Base-by-base conservation (phyloP, 1,140 invertebrate genomes). In the Paracyclopina nana region DNA sequence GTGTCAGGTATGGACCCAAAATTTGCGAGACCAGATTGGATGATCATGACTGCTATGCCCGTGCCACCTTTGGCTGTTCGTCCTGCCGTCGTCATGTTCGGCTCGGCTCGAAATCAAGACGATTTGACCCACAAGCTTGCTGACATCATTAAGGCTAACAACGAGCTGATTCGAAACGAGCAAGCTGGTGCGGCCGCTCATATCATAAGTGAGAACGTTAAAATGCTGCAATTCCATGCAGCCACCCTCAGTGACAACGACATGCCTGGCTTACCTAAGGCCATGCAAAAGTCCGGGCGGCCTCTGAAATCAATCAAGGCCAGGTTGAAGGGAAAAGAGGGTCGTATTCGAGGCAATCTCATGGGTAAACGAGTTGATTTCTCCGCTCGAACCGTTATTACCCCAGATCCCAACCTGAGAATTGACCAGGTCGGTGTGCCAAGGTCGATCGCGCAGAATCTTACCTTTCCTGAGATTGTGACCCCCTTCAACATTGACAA, bases 331-430 rank as follows among this genome's bases (percentile, higher is more conserved):
- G 73, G 74, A 26, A 99, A 99, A 66, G 92, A 98, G 77, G 95
- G 95, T 0, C 71, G 95, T 59, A 96, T 99, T 59, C 71, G 95
- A 66, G 94, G 94, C 59, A 99, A 99, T 63, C 73, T 99, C 56
- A 99, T 99, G 94, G 95, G 95, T 52, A 99, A 99, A 65, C 86
- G 95, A 71, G 95, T 99, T 0, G 95, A 99, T 60, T 99, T 99
- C 61, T 98, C 92, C 0, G 95, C 91, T 6, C 78, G 95, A 66
- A 99, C 94, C 60, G 95, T 99, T 55, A 99, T 99, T 61, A 98
- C 94, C 6, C 92, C 95, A 0, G 95, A 99, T 76, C 95, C 95
- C 0, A 99, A 98, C 69, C 69, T 99, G 28, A 74, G 87, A 53
- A 96, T 99, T 60, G 90, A 98, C 67, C 94, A 95, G 72, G 92